Percentiles rank a stretch among this genome's conserved stretches.
Conservation (phyloP, 2,888 invertebrate genomes). For the Cryptus viduatorius region DNA sequence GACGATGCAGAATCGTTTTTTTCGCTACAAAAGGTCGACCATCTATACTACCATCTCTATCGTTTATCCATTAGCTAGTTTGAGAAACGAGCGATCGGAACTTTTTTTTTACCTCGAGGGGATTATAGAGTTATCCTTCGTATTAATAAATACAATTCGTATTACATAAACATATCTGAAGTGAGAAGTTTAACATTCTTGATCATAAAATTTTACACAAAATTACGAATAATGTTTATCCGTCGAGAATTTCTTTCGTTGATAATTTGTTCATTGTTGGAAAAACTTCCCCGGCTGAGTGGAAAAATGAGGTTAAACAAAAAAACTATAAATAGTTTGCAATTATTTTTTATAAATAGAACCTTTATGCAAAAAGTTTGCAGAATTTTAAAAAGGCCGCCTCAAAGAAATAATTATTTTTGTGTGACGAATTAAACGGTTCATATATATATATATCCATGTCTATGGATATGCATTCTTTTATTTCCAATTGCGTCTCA, state of each 20-base stretch:
- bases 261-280: neutral
- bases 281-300: neutral
- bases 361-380: no score
- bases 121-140: conserved; percentile 2
- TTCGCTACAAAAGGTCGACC: conserved; percentile 32
- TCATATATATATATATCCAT: no score
- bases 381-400: no score
- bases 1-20: conserved; percentile 19
- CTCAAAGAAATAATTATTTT: neutral
- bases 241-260: neutral
- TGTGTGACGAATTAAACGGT: neutral
- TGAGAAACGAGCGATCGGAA: conserved; percentile 25
- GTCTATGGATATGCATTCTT: no score
- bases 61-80: conserved; percentile 1
- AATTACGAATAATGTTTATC: neutral
- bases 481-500: no score
- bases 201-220: neutral
- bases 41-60: neutral
- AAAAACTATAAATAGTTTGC: no score
- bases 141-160: neutral
- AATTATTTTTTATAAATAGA: no score
- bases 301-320: no score
- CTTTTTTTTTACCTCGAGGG: neutral
- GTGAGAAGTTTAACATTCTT: neutral
- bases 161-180: neutral